A percentile compares a stretch with the other conserved stretches of the same genome.
Conservation (phyloP, 2,888 invertebrate species). For the Drosophila mimetica region DNA sequence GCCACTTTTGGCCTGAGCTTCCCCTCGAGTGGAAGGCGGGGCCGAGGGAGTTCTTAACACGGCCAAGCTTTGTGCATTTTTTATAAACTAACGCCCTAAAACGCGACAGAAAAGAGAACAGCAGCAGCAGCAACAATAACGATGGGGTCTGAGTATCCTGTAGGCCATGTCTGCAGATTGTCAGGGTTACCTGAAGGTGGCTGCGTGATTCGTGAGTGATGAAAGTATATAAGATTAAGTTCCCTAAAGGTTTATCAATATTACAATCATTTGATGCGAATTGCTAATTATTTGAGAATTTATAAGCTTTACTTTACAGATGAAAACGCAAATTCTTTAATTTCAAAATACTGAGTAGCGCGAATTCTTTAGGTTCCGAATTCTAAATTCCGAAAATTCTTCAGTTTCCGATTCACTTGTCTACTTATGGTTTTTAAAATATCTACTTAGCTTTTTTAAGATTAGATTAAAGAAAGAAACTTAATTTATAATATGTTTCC, state of each 20-base stretch:
- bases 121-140: slow-evolving; percentile 22
- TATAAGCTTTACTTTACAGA: too few species aligned
- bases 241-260: not conserved
- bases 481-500: too few species aligned
- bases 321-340: too few species aligned
- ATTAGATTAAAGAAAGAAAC: too few species aligned
- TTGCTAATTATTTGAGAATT: too few species aligned
- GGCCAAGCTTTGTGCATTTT: slow-evolving; percentile 75
- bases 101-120: slow-evolving; percentile 30
- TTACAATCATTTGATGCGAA: too few species aligned
- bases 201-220: slow-evolving; percentile 21
- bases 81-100: slow-evolving; percentile 68
- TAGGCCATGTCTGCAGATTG: slow-evolving; percentile 35
- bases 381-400: too few species aligned
- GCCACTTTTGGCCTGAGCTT: slow-evolving; percentile 56
- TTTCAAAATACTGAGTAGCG: too few species aligned
- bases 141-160: slow-evolving; percentile 17
- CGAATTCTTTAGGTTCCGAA: too few species aligned
- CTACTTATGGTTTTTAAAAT: too few species aligned
- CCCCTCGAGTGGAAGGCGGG: slow-evolving; percentile 1
- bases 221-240: not conserved
- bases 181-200: slow-evolving; percentile 5
- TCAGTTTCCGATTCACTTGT: too few species aligned
- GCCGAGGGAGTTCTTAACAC: slow-evolving; percentile 65
- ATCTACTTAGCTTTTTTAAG: too few species aligned